Evolutionary conservation across 2,113 vertebrate species (phyloP), one percentile per base, ranked within the genome.

Genomic region (Phylloscopus whistleri): DNA sequence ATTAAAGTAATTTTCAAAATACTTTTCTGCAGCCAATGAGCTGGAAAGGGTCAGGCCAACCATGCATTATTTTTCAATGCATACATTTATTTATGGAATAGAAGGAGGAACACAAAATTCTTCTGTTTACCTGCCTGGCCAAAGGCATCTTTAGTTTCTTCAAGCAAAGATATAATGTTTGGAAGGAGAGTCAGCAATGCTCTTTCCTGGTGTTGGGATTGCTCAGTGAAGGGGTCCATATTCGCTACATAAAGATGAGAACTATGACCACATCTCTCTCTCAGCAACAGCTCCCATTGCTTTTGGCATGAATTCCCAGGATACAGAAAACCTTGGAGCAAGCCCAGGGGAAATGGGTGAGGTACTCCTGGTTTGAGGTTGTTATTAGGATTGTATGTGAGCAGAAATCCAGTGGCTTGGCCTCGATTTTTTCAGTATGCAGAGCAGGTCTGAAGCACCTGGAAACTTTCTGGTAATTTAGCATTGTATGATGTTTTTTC

Each of bases 1-100:
- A 96, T 97, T 97, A 94, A 95, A 97, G 96, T 95, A 93, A 97
- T 98, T 97, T 97, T 94, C 72, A 70, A 95, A 97, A 96, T 94
- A 95, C 87, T 97, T 95, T 97, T 63, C 48, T 94, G 44, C 53
- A 97, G 89, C 95, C 89, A 97, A 60, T 97, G 96, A 94, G 33
- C 93, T 97, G 95, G 92, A 97, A 98, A 92, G 82, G 88, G 92
- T 97, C 94, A 93, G 95, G 95, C 83, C 76, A 97, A 90, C 91
- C 92, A 95, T 89, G 84, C 91, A 83, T 80, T 80, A 68, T 96
- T 97, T 97, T 97, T 89, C 94, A 97, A 87, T 33, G 27, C 66
- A 84, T 94, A 81, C 52, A 24, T 87, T 97, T 97, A 97, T 97
- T 97, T 95, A 95, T 96, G 89, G 59, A 88, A 74, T 79, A 91